phyloP scores from a whole-genome alignment of 1,140 invertebrate species.

The Pogonomyrmex californicus region DNA sequence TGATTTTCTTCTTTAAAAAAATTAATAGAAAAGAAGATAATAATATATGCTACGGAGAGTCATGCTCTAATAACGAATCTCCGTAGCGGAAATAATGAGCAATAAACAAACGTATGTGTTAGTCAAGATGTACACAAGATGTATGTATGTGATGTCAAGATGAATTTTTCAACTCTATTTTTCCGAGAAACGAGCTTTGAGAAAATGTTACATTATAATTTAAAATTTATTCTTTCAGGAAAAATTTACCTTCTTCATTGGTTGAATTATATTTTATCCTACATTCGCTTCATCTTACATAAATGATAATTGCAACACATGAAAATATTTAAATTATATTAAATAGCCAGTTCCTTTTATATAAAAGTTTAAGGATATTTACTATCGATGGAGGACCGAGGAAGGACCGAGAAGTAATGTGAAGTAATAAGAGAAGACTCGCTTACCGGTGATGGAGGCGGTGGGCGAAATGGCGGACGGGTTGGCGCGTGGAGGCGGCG shows the following conservation, averaged over 20 bases:
- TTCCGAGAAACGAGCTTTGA: background rate
- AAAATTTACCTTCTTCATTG: background rate
- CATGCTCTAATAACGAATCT: background rate
- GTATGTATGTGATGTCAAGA: too few species aligned
- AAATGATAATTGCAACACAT: too few species aligned
- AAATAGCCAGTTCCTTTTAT: background rate
- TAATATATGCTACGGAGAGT: background rate
- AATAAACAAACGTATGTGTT: background rate
- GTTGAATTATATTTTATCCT: background rate
- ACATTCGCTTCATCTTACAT: too few species aligned
- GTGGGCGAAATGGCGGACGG: conserved; percentile 84
- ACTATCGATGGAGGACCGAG: background rate
- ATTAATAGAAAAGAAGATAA: background rate
- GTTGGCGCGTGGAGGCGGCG: conserved; percentile 84
- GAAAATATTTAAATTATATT: too few species aligned
- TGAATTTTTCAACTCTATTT: background rate
- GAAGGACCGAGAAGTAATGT: background rate
- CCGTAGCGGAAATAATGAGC: background rate
- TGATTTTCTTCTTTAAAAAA: conserved; percentile 22
- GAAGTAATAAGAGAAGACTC: background rate
- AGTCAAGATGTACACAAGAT: background rate
- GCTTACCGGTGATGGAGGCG: conserved; percentile 84
- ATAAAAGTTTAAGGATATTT: background rate
- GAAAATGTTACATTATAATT: background rate
- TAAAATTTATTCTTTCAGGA: background rate